Percentiles rank a stretch among this genome's conserved stretches.
phyloP scores from a whole-genome alignment of 2,113 vertebrate species.

The Scophthalmus maximus region DNA sequence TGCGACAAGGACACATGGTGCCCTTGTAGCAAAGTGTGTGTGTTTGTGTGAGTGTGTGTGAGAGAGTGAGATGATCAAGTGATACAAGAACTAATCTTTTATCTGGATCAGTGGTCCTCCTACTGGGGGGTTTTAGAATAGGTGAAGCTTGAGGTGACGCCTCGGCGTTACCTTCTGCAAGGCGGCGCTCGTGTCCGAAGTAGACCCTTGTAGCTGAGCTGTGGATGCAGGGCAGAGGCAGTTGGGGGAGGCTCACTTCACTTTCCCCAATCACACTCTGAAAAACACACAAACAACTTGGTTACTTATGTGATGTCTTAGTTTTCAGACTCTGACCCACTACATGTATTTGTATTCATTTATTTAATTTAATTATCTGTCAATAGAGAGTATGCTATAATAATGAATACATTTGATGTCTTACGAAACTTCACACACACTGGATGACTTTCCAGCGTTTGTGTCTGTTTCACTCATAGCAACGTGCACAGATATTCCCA shows the following conservation, averaged over 20 bases:
- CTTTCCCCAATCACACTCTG: constrained; percentile 84
- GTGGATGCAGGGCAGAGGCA: constrained; percentile 94
- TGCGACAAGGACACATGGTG: too few relatives aligned
- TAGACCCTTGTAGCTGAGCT: constrained; percentile 92
- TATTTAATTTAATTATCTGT: background rate
- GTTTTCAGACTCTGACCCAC: background rate
- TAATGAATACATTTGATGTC: too few relatives aligned
- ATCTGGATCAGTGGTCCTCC: too few relatives aligned
- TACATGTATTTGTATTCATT: background rate
- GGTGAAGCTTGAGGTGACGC: background rate
- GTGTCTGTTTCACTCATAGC: too few relatives aligned
- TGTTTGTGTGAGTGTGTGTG: too few relatives aligned
- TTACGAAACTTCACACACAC: too few relatives aligned
- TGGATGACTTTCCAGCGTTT: too few relatives aligned
- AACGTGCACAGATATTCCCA: too few relatives aligned
- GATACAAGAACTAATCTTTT: too few relatives aligned
- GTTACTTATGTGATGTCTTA: background rate
- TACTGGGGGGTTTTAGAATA: too few relatives aligned
- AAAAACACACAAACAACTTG: background rate
- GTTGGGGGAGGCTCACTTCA: constrained; percentile 85
- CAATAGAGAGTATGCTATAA: background rate
- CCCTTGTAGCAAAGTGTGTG: too few relatives aligned
- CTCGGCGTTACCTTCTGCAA: constrained; percentile 88
- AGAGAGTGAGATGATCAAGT: too few relatives aligned
- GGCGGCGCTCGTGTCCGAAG: constrained; percentile 94